Evolutionary conservation across 1,140 invertebrate species (phyloP).

Genomic region (Phenacoccus solenopsis): DNA sequence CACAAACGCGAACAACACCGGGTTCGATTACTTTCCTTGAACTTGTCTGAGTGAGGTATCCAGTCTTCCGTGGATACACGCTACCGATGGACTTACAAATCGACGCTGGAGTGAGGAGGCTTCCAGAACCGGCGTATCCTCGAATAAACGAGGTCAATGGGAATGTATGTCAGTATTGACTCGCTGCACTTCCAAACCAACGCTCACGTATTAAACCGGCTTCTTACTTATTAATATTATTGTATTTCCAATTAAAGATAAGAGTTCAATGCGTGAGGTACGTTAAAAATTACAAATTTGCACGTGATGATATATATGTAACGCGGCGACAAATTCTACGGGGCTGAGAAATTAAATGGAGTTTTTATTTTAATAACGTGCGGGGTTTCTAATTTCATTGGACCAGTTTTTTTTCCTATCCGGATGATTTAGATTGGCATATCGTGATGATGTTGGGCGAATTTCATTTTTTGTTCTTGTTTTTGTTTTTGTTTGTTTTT

Average conservation of each 20-base stretch:
- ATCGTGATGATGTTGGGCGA: too few relatives aligned
- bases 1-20: slow-evolving; percentile 13
- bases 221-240: not conserved
- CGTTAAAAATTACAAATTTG: slow-evolving; percentile 3
- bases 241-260: not conserved
- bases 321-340: not conserved
- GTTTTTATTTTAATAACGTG: not conserved
- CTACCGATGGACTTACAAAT: not conserved
- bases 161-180: slow-evolving; percentile 15
- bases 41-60: slow-evolving; percentile 14
- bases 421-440: too few relatives aligned
- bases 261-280: slow-evolving; percentile 1
- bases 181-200: not conserved
- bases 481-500: too few relatives aligned
- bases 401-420: not conserved
- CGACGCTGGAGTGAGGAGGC: slow-evolving; percentile 1
- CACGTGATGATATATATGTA: not conserved
- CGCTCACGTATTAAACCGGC: slow-evolving; percentile 7
- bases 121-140: slow-evolving; percentile 11
- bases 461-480: too few relatives aligned
- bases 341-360: not conserved
- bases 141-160: slow-evolving; percentile 12
- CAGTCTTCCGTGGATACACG: slow-evolving; percentile 3
- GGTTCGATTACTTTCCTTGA: slow-evolving; percentile 16
- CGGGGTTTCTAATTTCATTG: not conserved